Evolutionary conservation across 2,113 vertebrate genomes (phyloP).

Genomic region (Octodon degus): DNA sequence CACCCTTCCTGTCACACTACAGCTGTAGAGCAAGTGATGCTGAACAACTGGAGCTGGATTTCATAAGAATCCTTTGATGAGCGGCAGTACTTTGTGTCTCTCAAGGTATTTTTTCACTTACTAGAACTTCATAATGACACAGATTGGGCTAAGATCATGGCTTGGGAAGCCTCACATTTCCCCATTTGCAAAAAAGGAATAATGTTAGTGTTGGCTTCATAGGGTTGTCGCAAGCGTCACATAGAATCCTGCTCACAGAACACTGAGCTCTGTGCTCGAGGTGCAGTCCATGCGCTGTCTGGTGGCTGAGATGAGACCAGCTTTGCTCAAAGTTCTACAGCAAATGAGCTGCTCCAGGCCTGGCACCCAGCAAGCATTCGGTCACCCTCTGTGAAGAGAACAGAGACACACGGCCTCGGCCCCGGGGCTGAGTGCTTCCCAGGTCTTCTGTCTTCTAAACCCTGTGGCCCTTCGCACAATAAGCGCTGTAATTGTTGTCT

Average conservation of each 20-base stretch:
- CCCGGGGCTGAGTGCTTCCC: background rate
- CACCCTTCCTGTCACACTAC: background rate
- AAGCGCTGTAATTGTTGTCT: background rate
- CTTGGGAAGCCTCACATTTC: background rate
- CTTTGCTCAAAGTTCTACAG: background rate
- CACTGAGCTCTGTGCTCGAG: background rate
- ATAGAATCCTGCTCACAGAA: background rate
- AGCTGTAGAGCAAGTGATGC: background rate
- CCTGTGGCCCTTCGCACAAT: accelerated
- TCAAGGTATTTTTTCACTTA: background rate
- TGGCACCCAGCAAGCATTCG: accelerated
- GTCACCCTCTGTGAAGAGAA: background rate
- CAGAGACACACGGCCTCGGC: background rate
- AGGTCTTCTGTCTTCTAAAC: background rate
- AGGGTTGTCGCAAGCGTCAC: background rate
- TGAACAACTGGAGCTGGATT: background rate
- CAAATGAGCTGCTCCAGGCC: background rate
- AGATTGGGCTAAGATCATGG: background rate
- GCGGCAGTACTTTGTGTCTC: background rate
- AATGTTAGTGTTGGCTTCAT: background rate
- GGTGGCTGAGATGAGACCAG: background rate
- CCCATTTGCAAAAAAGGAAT: background rate
- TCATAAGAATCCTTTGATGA: background rate
- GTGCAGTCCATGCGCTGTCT: background rate
- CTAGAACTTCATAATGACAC: background rate